Base-by-base conservation (phyloP, 1,140 invertebrate genomes). In the Drosophila lowei region DNA sequence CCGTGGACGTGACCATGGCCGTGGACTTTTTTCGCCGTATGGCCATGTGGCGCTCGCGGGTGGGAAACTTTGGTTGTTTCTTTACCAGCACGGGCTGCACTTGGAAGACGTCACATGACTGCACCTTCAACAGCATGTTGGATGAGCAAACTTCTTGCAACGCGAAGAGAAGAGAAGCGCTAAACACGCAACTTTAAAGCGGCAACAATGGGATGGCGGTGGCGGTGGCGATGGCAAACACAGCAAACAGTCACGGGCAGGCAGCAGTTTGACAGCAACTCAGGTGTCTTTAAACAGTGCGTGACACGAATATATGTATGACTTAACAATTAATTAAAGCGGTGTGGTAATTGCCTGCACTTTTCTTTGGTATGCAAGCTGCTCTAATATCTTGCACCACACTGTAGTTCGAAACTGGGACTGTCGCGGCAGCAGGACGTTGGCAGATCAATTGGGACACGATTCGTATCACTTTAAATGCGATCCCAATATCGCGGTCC, bases 51-150 rank as follows among this genome's bases (percentile, higher is more conserved):
- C 94, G 92, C 75, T 95, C 94, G 30, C 94, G 92, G 23, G 94
- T 94, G 1, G 94, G 94, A 84, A 95, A 95, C 70, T 94, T 93
- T 50, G 94, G 93, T 44, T 94, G 94, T 73, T 94, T 94, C 77
- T 92, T 93, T 59, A 92, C 91, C 58, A 92, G 77, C 62, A 93
- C 92, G 65, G 90, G 92, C 72, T 92, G 90, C 68, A 93, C 92
- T 65, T 90, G 91, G 68, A 92, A 91, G 34, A 92, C 92, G 58
- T 92, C 77, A 46, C 73, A 28, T 18, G 68, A 21, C 42, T 65
- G 77, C 53, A 71, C 49, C 49, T 79, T 72, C 25, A 76, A 34
- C 61, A 91, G 90, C 90, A 93, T 92, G 77, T 68, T 70, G 30
- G 44, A 18, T 23, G 28, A 66, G 28, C 44, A 34, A 34, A 34